Base-by-base conservation (phyloP, 2,888 invertebrate genomes). In the Spialia ferax region DNA sequence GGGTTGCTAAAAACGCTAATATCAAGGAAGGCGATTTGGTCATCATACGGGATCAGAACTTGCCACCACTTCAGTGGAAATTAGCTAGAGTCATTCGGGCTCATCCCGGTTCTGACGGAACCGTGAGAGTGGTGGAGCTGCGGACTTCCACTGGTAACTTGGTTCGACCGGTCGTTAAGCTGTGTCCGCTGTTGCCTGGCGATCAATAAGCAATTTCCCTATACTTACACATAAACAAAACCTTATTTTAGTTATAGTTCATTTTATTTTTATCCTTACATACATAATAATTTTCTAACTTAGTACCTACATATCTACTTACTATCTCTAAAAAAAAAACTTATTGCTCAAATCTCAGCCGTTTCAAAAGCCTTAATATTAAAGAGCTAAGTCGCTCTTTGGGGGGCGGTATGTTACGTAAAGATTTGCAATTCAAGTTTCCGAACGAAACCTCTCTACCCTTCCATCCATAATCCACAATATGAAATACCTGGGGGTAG, bases 101-200 rank as follows among this genome's bases (percentile, higher is more conserved):
- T 18, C 45, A 26, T 10, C 70, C 67, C n/a, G 70, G 70, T 7
- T 48, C 52, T 3, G 67, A 70, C 54, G 67, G 66, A 11, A 38
- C 59, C 5, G 52, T 70, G 10, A 52, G 70, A 11, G 63, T 64
- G n/a, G 65, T 62, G 13, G 62, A 56, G 18, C 22, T 69, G 22
- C 38, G 42, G 38, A 63, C 63, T 59, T 26, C 22, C 23, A 57
- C 35, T 35, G 57, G 63, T 23, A 38, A 15, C 10, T 56, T 68
- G 23, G 23, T 42, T 20, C 29, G 64, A 6, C 57, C 57, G n/a
- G 26, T 60, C 6, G n/a, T 52, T 2, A 66, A 59, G 26, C 50
- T 65, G 2, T 50, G 32, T 45, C 65, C 50, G 2, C 20, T 65
- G 23, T 32, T 42, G 18, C 57, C 57, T 22, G 10, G 3, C 38